phyloP scores from a whole-genome alignment of 2,113 vertebrate genomes.

The Forbesichthys agassizii region DNA sequence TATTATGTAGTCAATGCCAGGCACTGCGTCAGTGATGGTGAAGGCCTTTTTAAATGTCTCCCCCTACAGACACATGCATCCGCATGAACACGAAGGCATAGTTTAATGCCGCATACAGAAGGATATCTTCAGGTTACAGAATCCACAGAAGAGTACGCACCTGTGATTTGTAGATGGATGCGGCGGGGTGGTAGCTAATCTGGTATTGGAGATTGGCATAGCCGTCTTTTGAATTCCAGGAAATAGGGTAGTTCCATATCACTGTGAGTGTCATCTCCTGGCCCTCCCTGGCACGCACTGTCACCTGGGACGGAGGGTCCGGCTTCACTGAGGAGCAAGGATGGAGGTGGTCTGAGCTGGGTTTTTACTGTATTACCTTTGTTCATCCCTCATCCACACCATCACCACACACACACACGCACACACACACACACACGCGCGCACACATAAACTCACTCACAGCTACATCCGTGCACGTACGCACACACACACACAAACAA shows the following conservation, averaged over 20 bases:
- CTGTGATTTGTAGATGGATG: conserved; percentile 18
- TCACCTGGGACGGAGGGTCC: conserved; percentile 64
- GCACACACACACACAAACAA: too few relatives aligned
- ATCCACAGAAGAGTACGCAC: conserved; percentile 25
- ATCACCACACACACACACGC: background rate
- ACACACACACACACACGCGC: background rate
- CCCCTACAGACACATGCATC: conserved; percentile 18
- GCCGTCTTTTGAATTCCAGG: conserved; percentile 61
- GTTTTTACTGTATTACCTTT: background rate
- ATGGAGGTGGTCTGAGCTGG: background rate
- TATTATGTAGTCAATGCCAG: conserved; percentile 61
- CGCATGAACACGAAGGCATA: conserved; percentile 14
- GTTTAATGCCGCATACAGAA: conserved; percentile 10
- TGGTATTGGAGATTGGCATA: conserved; percentile 60
- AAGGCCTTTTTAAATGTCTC: fast-evolving
- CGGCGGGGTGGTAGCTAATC: conserved; percentile 60
- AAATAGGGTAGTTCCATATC: conserved; percentile 61
- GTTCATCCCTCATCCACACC: background rate
- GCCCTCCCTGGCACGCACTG: conserved; percentile 33
- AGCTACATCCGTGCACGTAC: background rate
- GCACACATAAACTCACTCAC: background rate
- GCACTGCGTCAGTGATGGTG: conserved; percentile 60
- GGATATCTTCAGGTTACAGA: background rate
- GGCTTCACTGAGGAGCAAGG: conserved; percentile 68
- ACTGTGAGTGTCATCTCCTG: conserved; percentile 47